phyloP scores from a whole-genome alignment of 2,113 vertebrate species.

The Ovibos moschatus region DNA sequence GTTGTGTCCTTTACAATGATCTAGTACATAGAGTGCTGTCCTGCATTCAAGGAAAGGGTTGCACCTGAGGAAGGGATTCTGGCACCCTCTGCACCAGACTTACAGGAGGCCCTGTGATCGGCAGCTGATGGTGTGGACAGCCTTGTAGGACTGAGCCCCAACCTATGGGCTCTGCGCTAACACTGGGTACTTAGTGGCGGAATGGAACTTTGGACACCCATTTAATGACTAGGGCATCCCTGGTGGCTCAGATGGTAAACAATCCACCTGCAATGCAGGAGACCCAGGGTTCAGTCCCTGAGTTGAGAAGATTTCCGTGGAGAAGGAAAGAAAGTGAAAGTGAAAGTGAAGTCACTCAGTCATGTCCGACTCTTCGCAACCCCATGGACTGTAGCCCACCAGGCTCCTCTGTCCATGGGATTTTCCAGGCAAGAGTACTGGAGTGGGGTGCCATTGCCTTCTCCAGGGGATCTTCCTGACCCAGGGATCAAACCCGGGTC shows the following conservation, averaged over 20 bases:
- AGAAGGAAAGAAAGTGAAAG: no score
- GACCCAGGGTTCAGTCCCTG: no score
- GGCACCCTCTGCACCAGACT: not conserved
- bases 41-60: not conserved
- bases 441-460: no score
- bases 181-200: rapidly evolving
- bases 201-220: not conserved
- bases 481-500: no score
- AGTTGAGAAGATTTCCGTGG: no score
- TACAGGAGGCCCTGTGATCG: not conserved
- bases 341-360: no score
- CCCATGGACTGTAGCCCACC: no score
- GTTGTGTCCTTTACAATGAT: not conserved
- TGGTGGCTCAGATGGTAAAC: not conserved
- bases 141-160: not conserved
- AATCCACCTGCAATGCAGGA: no score
- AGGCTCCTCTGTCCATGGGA: no score
- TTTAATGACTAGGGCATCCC: not conserved
- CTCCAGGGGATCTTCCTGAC: no score
- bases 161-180: rapidly evolving
- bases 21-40: not conserved
- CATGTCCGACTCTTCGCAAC: no score
- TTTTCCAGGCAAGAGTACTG: no score
- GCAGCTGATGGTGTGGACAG: not conserved
- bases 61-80: not conserved